phyloP scores from a whole-genome alignment of 2,113 vertebrate species.

The Rhineura floridana region DNA sequence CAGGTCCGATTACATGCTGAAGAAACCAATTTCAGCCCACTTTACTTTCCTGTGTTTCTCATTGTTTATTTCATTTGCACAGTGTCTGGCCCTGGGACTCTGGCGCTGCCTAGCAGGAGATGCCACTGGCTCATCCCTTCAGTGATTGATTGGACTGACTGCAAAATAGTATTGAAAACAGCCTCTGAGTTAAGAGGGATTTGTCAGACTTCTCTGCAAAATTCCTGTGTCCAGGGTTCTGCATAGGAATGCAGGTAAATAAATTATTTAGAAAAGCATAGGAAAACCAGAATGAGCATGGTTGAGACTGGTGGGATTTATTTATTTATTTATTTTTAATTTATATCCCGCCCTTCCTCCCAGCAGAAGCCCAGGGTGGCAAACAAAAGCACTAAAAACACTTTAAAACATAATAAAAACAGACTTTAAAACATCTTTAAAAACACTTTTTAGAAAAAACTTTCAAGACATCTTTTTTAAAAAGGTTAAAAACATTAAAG shows the following conservation, averaged over 20 bases:
- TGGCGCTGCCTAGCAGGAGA: background rate
- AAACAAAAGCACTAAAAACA: too few relatives aligned
- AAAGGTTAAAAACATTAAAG: too few relatives aligned
- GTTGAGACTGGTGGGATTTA: background rate
- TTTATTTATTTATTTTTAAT: too few relatives aligned
- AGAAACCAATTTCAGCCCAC: constrained; percentile 36
- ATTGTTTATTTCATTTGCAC: constrained; percentile 42
- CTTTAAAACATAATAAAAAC: too few relatives aligned
- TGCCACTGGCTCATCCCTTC: background rate
- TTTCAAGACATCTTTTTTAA: too few relatives aligned
- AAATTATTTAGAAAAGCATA: background rate
- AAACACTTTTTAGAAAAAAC: too few relatives aligned
- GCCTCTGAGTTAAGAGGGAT: background rate
- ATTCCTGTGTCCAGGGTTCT: background rate
- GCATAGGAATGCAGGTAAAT: background rate
- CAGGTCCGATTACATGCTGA: constrained; percentile 19
- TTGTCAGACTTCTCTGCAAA: background rate
- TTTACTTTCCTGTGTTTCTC: constrained; percentile 24
- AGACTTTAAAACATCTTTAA: too few relatives aligned
- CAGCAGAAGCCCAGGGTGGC: too few relatives aligned
- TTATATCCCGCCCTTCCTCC: too few relatives aligned
- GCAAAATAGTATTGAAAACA: background rate
- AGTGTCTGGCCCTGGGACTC: background rate
- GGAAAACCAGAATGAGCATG: background rate
- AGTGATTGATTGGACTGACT: background rate